phyloP scores from a whole-genome alignment of 2,888 invertebrate genomes.

The Pediacus dermestoides region DNA sequence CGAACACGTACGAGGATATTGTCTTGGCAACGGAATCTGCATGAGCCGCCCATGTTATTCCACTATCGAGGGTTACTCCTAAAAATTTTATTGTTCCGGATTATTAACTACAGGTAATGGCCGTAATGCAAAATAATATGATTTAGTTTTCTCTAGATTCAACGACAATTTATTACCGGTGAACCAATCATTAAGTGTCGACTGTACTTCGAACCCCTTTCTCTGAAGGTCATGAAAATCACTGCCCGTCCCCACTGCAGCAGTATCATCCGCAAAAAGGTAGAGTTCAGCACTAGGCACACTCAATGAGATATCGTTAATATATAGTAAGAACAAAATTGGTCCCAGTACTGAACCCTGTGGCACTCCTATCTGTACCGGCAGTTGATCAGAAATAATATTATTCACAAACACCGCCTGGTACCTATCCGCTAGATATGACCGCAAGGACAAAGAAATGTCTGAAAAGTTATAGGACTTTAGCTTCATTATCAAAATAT shows the following conservation, averaged over 20 bases:
- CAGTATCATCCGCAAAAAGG: not conserved
- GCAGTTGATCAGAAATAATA: not conserved
- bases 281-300: not conserved
- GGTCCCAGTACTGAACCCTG: slow-evolving; percentile 1
- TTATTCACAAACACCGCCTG: not conserved
- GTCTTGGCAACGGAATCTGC: not conserved
- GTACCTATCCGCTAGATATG: slow-evolving; percentile 1
- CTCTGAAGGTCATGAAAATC: not conserved
- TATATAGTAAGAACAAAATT: not conserved
- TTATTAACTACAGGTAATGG: not conserved
- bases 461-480: not conserved
- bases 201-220: not conserved
- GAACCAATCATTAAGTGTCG: slow-evolving; percentile 1
- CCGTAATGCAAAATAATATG: not conserved
- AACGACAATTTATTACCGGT: not conserved
- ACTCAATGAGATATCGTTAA: not conserved
- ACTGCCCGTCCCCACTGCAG: not conserved
- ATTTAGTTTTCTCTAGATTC: not conserved
- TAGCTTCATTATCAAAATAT: not conserved
- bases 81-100: not conserved
- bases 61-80: not conserved
- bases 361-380: not conserved
- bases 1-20: not conserved
- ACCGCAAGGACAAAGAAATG: not conserved
- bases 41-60: slow-evolving; percentile 1